A percentile compares a stretch with the other conserved stretches of the same genome.
Conservation (phyloP, 2,113 vertebrate species). For the Malurus elegans region DNA sequence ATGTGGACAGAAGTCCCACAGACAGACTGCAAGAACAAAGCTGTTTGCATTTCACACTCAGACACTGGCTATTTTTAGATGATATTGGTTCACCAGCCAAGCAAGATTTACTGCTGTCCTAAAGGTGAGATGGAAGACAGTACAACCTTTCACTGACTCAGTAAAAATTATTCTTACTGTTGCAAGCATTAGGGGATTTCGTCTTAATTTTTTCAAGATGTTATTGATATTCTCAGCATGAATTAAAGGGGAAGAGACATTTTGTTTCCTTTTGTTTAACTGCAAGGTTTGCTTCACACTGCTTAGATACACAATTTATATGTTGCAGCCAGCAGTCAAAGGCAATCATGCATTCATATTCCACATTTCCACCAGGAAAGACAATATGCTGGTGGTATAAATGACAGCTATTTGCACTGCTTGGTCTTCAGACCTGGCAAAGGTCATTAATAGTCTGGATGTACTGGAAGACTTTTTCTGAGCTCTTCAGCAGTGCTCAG, state of each 20-base stretch:
- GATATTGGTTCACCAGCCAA: not conserved
- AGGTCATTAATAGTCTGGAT: not conserved
- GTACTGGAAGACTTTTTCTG: not conserved
- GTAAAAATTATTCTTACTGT: not conserved
- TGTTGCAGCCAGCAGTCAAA: not conserved
- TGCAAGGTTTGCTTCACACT: not conserved
- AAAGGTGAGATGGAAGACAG: slow-evolving; percentile 15
- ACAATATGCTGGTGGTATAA: not conserved
- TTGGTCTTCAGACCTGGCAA: not conserved
- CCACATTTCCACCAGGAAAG: not conserved
- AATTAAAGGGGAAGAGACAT: not conserved
- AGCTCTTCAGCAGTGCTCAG: not conserved
- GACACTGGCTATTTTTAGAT: slow-evolving; percentile 40
- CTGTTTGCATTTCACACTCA: not conserved
- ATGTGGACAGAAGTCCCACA: not conserved
- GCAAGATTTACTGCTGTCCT: not conserved
- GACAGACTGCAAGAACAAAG: not conserved
- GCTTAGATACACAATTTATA: not conserved
- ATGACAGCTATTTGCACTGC: not conserved
- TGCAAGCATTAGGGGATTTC: not conserved
- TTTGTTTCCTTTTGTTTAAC: not conserved
- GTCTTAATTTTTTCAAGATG: not conserved
- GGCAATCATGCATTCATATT: not conserved
- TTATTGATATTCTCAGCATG: not conserved
- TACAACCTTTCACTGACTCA: not conserved